Evolutionary conservation across 2,797 vertebrate genomes (phyloP), one percentile per base, ranked within the genome.

Genomic region (Squalus acanthias): DNA sequence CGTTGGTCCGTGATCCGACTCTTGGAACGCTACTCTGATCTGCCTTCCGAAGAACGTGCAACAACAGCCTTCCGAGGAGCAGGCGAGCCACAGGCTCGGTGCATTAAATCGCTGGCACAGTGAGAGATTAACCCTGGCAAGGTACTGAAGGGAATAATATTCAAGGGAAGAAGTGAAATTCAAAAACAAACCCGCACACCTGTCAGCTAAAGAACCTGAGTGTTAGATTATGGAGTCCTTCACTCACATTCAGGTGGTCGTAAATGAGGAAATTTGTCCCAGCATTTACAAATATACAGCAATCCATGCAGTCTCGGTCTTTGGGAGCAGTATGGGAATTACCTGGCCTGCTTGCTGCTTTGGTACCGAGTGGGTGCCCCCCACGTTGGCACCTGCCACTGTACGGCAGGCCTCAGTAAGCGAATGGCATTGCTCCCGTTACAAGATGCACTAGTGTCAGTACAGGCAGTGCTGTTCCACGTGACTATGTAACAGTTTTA

Each of bases 141-240:
- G 46, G 26, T 95, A 95, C 50, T 29, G 39, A 93, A 74, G 69
- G 39, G 93, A 95, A 95, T 95, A 95, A 95, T 95, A 72, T 74
- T 95, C 69, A 74, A 53, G 69, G 94, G 94, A 57, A n/a, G 39
- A 17, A 76, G 70, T 33, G 70, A 95, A 95, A 76, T 26, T 76
- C 70, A 65, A 95, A 39, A 93, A 95, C 72, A 74, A 95, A 95
- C 94, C 53, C 70, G 7, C 94, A 57, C 94, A 95, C 94, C 94
- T 95, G 94, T 72, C 94, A 95, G 94, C 94, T 74, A 95, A 95
- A 72, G 67, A 95, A 95, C 94, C 94, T 95, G 94, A 95, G 94
- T 95, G 94, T 53, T 95, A 95, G 50, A 72, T 74, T 95, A 95
- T 53, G 72, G 94, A 95, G 94, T 95, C 50, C 94, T 76, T 95